Evolutionary conservation across 35 echinoderm and acorn worm species (phyloP), one percentile per base, ranked within the genome.

Genomic region (Apostichopus parvimensis): DNA sequence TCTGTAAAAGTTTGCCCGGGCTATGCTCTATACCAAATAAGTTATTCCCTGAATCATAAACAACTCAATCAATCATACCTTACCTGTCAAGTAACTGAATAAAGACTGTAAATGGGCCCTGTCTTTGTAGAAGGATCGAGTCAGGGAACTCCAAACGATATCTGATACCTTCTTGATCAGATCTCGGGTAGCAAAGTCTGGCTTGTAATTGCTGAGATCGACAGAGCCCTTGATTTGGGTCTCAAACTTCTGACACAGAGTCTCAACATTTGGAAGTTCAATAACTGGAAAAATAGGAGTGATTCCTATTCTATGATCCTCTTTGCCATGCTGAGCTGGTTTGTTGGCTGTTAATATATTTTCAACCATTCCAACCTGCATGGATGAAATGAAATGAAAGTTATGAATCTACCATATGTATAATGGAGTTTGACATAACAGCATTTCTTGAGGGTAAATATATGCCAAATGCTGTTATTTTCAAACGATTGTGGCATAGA

Each of bases 51-150:
- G 34, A 45, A 45, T 45, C 34, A 45, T 45, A 45, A 45, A 45
- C 34, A 45, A 45, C 34, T 45, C 3, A 4, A 45, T 45, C 34
- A 0, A 45, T 45, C 34, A 45, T 75, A 75, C 66, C 91, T 92
- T 93, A 99, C 97, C 95, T 94, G 97, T 99, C 89, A 99, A 93
- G 79, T 93, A 99, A 90, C 97, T 99, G 92, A 94, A 99, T 14
- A 99, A 77, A 23, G 95, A 94, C 84, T 99, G 97, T 73, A 99
- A 83, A 80, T 99, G 97, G 4, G 97, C 97, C 88, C 90, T 93
- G 79, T 99, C 95, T 79, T 96, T 99, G 93, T 99, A 96, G 84
- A 94, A 92, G 21, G 91, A 87, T 15, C 97, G 78, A 53, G 93
- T 94, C 25, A 99, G 86, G 56, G 93, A 93, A 53, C 95, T 93